Base-by-base conservation (phyloP, 2,797 vertebrate species). In the Oryzias dopingdopingensis region DNA sequence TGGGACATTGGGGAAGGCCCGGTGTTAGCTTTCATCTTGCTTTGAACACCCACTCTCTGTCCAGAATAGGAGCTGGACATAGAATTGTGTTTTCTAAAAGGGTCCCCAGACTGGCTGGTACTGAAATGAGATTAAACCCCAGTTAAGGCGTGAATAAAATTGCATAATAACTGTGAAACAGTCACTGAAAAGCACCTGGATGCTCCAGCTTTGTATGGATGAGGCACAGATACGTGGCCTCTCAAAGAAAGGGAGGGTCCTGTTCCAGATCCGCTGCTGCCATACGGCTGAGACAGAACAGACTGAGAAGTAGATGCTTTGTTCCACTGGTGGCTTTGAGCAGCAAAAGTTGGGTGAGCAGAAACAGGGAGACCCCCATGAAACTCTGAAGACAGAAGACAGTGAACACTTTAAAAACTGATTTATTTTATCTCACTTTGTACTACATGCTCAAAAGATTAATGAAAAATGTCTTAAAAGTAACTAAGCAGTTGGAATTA, bases 171-270 rank as follows among this genome's bases (percentile, higher is more conserved):
- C 18, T 6, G 22, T 20, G 26, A 17, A 14, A 18, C 0, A 37
- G 24, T 56, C 1, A 52, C 8, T 26, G 4, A 53, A 62, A 16
- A 16, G 37, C 79, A 92, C 92, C 83, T 76, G 54, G 43, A 70
- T 52, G 66, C 72, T 70, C 41, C 80, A 70, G 20, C n/a, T 72
- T 90, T 91, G 59, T 89, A 85, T 15, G 88, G 89, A 56, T 91
- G 84, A 68, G 82, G 20, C 29, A 83, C 18, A 13, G 77, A 62
- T 62, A 74, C 6, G 52, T 65, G 81, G 22, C 65, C 22, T 78
- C 56, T 86, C 46, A 26, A 56, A 46, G 62, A 23, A 54, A 70
- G 50, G 4, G 63, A 66, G 49, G 83, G 75, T 68, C 74, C 77
- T 22, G 80, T 72, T 49, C 67, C 67, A 72, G 86, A 64, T 76